These are phyloP conservation scores for Reinhardtius hippoglossoides DNA, from an alignment of 2,113 vertebrate genomes.

Conservation along the genomic window DNA sequence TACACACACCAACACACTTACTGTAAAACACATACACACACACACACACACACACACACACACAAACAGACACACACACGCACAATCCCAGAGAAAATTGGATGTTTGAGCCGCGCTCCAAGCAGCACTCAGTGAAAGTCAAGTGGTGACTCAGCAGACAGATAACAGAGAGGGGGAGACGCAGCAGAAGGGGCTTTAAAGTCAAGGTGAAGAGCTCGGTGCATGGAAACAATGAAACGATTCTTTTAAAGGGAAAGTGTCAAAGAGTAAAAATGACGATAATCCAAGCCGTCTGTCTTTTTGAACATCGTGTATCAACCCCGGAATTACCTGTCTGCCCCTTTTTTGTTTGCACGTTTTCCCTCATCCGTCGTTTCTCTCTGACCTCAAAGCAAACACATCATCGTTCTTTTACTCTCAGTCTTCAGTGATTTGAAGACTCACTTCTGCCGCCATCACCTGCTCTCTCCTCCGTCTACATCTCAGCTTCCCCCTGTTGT, in stretches of 20 bases:
- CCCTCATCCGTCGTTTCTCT: not conserved
- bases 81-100: slow-evolving; percentile 17
- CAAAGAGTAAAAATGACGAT: not conserved
- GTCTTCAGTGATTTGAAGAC: slow-evolving; percentile 2
- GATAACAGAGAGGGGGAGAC: not conserved
- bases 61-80: slow-evolving; percentile 38
- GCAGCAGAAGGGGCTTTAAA: not conserved
- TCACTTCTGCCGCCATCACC: not conserved
- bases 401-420: not conserved
- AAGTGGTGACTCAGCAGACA: slow-evolving; percentile 58
- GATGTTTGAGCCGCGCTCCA: slow-evolving; percentile 26
- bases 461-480: not conserved
- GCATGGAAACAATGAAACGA: slow-evolving; percentile 19
- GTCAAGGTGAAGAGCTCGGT: not conserved
- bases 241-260: slow-evolving; percentile 1
- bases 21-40: slow-evolving; percentile 25
- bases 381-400: slow-evolving; percentile 12
- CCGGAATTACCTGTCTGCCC: not conserved
- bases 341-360: not conserved
- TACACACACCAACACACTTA: slow-evolving; percentile 37
- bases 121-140: slow-evolving; percentile 41
- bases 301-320: not conserved
- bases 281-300: not conserved
- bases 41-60: slow-evolving; percentile 21
- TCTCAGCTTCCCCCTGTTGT: not conserved